phyloP scores from a whole-genome alignment of 2,113 vertebrate species.

The Triplophysa siluroides region DNA sequence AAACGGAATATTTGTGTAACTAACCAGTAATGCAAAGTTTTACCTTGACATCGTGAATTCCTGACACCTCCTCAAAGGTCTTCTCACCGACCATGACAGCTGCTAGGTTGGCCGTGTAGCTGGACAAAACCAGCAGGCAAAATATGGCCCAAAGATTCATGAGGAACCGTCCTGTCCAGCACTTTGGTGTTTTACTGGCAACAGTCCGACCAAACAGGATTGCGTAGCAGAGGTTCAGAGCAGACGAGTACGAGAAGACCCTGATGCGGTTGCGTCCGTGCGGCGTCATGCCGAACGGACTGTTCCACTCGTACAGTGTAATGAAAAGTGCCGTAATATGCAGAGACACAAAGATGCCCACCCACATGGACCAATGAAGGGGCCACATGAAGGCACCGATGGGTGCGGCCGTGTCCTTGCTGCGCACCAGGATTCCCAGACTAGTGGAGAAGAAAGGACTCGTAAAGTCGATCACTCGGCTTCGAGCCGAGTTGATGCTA shows the following conservation, averaged over 20 bases:
- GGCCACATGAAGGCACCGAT: slow-evolving; percentile 97
- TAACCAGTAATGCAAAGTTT: slow-evolving; percentile 35
- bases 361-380: slow-evolving; percentile 97
- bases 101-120: slow-evolving; percentile 95
- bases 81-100: slow-evolving; percentile 91
- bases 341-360: slow-evolving; percentile 90
- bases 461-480: slow-evolving; percentile 93
- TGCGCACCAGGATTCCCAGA: slow-evolving; percentile 91
- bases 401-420: slow-evolving; percentile 86
- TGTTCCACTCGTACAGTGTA: slow-evolving; percentile 96
- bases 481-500: slow-evolving; percentile 92
- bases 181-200: slow-evolving; percentile 95
- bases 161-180: slow-evolving; percentile 91
- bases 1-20: not conserved
- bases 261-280: slow-evolving; percentile 86
- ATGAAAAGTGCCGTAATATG: slow-evolving; percentile 93
- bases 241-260: slow-evolving; percentile 95
- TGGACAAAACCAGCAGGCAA: slow-evolving; percentile 94
- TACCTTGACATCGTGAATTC: slow-evolving; percentile 90
- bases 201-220: slow-evolving; percentile 92
- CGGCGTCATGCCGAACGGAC: slow-evolving; percentile 92
- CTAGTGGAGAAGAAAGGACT: slow-evolving; percentile 98
- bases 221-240: slow-evolving; percentile 95
- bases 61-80: slow-evolving; percentile 88
- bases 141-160: slow-evolving; percentile 99